These are phyloP conservation scores for Lophura nycthemera DNA, from an alignment of 2,113 vertebrate genomes.

Conservation along the genomic window DNA sequence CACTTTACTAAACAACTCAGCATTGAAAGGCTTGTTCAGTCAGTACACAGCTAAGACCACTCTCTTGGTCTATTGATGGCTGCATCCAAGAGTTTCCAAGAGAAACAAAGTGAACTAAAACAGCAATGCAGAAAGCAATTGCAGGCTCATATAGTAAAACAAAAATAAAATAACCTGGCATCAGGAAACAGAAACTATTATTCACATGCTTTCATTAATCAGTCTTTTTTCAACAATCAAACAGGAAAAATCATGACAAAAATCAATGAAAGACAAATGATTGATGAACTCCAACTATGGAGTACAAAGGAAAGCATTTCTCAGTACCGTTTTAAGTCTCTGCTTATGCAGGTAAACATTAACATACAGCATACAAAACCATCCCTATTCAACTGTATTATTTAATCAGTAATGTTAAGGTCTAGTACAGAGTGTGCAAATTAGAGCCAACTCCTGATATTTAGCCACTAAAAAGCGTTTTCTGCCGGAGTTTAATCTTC, in stretches of 20 bases:
- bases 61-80: fast-evolving
- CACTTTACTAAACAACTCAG: neutral
- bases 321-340: neutral
- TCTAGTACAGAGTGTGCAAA: neutral
- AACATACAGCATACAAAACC: fast-evolving
- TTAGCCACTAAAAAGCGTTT: neutral
- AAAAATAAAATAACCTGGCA: neutral
- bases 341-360: neutral
- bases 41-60: neutral
- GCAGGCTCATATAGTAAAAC: neutral
- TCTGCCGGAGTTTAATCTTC: neutral
- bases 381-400: neutral
- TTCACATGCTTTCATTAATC: neutral
- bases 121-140: neutral
- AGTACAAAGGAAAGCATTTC: neutral
- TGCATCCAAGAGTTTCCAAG: neutral
- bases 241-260: neutral
- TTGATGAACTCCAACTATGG: neutral
- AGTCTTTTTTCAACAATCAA: neutral
- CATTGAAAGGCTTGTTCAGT: neutral
- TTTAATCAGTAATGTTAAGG: neutral
- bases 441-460: neutral
- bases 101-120: neutral
- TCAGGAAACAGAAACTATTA: neutral
- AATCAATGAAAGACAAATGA: neutral